These are phyloP conservation scores for Meteorus colon DNA, from an alignment of 2,888 invertebrate species.

Conservation along the genomic window DNA sequence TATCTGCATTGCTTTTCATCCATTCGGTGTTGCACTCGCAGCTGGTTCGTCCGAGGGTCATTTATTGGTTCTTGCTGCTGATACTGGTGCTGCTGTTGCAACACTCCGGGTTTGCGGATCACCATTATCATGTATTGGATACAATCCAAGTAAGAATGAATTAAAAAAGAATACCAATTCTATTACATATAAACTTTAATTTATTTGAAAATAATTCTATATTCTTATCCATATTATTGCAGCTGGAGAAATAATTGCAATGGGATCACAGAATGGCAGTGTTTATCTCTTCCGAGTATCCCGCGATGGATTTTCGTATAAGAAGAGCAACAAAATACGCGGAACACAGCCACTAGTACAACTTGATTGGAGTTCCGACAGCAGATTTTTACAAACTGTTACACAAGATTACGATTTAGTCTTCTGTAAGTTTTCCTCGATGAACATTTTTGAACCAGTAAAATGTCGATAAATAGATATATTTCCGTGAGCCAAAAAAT, in stretches of 20 bases:
- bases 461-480: too few species aligned
- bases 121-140: conserved; percentile 88
- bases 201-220: neutral
- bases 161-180: too few species aligned
- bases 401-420: conserved; percentile 92
- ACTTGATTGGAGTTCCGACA: conserved; percentile 93
- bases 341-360: conserved; percentile 90
- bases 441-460: too few species aligned
- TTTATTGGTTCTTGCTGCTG: conserved; percentile 88
- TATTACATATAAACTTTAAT: too few species aligned
- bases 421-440: conserved; percentile 81
- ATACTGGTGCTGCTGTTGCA: conserved; percentile 88
- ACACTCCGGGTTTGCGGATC: conserved; percentile 91
- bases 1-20: conserved; percentile 90
- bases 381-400: conserved; percentile 89
- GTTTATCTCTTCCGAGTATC: conserved; percentile 89
- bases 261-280: conserved; percentile 93
- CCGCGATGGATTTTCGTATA: conserved; percentile 91
- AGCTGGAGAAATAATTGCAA: conserved; percentile 92
- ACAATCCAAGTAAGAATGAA: conserved; percentile 85
- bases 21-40: conserved; percentile 89
- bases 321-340: conserved; percentile 90
- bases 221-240: conserved; percentile 13
- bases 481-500: too few species aligned
- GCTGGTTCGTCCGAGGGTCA: conserved; percentile 94